phyloP scores from a whole-genome alignment of 2,888 invertebrate genomes.

The Bursaphelenchus okinawaensis region DNA sequence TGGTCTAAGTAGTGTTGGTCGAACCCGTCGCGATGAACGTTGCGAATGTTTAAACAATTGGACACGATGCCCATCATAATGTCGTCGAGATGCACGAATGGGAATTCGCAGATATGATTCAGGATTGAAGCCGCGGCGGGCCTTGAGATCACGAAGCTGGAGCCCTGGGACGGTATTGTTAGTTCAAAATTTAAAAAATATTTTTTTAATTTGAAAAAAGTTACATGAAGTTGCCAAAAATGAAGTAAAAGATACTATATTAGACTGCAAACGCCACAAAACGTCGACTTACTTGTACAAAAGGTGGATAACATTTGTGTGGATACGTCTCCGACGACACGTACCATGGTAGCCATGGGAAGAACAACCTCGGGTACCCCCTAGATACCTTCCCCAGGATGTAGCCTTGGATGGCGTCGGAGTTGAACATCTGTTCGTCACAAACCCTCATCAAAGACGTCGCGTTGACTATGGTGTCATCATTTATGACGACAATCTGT shows the following conservation, averaged over 20 bases:
- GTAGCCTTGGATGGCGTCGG: slow-evolving; percentile 15
- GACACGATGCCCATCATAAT: slow-evolving; percentile 52
- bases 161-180: slow-evolving; percentile 37
- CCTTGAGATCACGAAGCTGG: slow-evolving; percentile 48
- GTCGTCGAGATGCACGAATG: slow-evolving; percentile 54
- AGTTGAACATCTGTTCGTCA: slow-evolving; percentile 7
- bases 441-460: slow-evolving; percentile 35
- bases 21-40: slow-evolving; percentile 48
- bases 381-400: slow-evolving; percentile 54
- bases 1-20: slow-evolving; percentile 44
- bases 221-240: slow-evolving; percentile 5
- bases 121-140: slow-evolving; percentile 21
- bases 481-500: slow-evolving; percentile 35
- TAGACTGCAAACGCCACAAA: too few relatives aligned
- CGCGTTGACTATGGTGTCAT: slow-evolving; percentile 55
- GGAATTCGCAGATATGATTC: slow-evolving; percentile 44
- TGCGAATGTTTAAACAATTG: slow-evolving; percentile 36
- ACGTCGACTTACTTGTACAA: slow-evolving; percentile 50
- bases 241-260: too few relatives aligned
- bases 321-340: slow-evolving; percentile 49
- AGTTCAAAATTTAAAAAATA: not conserved
- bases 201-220: not conserved
- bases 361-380: slow-evolving; percentile 53
- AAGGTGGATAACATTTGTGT: slow-evolving; percentile 53
- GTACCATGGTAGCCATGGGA: slow-evolving; percentile 56